Base-by-base conservation (phyloP, 2,113 vertebrate species). In the Bostrychus sinensis region DNA sequence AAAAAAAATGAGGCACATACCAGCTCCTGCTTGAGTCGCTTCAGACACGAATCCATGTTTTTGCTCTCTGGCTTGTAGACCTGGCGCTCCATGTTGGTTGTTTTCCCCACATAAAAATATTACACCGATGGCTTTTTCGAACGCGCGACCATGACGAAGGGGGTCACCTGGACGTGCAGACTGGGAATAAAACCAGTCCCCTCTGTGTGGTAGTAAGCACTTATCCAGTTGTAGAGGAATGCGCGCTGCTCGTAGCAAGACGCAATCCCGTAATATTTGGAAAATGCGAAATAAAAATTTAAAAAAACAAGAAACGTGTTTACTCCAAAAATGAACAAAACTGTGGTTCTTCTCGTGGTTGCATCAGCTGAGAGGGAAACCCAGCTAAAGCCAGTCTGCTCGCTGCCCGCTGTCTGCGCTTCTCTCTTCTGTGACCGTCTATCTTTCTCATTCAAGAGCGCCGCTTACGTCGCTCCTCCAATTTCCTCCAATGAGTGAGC, bases 11-110 rank as follows among this genome's bases (percentile, higher is more conserved):
- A 37, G 16, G 22, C 9, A 82, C 92, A 8, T 86, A 92, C 92
- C 91, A 92, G 81, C 43, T 92, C 91, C 51, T 90, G 91, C 69
- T 90, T 93, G 70, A 93, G 86, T 59, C 90, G 86, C 38, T 86
- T 90, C 73, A 92, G 77, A 85, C 91, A 93, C 71, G 82, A 66
- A 23, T 93, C 92, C 91, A 93, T 93, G 77, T 78, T 89, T 69
- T 74, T 90, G 73, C 82, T 61, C 63, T 91, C 89, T 43, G 79
- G 77, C 66, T 74, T 88, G 66, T 66, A 74, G 66, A 81, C 62
- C 46, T 75, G 62, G 7, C 58, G 66, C 45, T 91, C 85, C 90
- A 88, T 91, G n/a, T 28, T 64, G 16, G 38, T 9, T 14, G 26
- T 26, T 38, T 34, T 7, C 3, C 8, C 6, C 41, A 45, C 26